Evolutionary conservation across 2,888 invertebrate genomes (phyloP).

Genomic region (Nematopogon swammerdamellus): DNA sequence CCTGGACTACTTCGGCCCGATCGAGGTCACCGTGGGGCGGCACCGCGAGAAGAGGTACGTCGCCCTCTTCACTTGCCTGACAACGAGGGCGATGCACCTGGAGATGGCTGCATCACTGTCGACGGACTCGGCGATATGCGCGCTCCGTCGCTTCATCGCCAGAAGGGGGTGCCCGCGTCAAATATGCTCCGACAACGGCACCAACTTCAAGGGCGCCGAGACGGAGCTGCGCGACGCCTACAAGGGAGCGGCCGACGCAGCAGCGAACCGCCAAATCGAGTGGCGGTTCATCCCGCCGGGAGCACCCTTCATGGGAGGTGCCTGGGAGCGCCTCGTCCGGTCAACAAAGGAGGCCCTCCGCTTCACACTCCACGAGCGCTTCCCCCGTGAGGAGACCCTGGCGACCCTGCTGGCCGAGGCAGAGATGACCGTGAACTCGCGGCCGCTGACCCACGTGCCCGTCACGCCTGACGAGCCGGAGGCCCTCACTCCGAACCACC

Average conservation of each 20-base stretch:
- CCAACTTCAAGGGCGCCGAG: slow-evolving; percentile 7
- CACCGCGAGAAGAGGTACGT: slow-evolving; percentile 2
- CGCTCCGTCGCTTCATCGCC: slow-evolving; percentile 6
- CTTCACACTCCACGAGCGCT: too few species aligned
- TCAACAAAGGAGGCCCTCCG: too few species aligned
- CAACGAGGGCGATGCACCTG: not conserved
- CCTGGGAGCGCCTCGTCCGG: too few species aligned
- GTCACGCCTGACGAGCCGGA: too few species aligned
- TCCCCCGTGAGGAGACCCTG: too few species aligned
- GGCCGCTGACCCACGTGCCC: too few species aligned
- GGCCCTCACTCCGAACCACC: too few species aligned
- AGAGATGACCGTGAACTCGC: too few species aligned
- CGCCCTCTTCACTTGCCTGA: slow-evolving; percentile 1
- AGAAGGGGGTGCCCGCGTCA: slow-evolving; percentile 6
- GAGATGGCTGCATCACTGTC: not conserved
- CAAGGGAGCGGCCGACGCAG: not conserved
- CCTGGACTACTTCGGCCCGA: slow-evolving; percentile 6
- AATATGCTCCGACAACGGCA: slow-evolving; percentile 10
- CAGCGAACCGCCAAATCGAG: slow-evolving; percentile 1
- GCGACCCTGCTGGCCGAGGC: too few species aligned
- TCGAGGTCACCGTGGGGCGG: slow-evolving; percentile 3
- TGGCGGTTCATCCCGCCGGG: slow-evolving; percentile 7
- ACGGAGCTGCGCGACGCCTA: not conserved
- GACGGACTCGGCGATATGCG: not conserved
- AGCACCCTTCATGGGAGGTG: too few species aligned